Base-by-base conservation (phyloP, 2,113 vertebrate genomes). In the Boulengeromyrus knoepffleri region DNA sequence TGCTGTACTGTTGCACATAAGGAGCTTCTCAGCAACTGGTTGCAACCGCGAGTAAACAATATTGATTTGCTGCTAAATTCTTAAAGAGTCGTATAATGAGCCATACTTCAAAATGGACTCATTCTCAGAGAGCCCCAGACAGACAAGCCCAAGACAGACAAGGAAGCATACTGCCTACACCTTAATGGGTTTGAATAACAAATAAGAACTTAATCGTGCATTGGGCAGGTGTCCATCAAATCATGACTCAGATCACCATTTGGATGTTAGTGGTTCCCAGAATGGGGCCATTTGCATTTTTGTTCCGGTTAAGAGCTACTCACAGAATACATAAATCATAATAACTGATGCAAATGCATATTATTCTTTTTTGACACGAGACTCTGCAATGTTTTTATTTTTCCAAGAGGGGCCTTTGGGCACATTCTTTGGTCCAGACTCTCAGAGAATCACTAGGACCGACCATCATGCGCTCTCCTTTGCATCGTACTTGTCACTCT, bases 111-210 rank as follows among this genome's bases (percentile, higher is more conserved):
- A 89, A 39, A 24, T 42, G 66, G 42, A 45, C 49, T 56, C 42
- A 31, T 84, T 83, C 27, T 53, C 50, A 89, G 49, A 74, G n/a
- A 70, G 62, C 62, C 9, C 10, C 8, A 86, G 89, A 31, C 31
- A 56, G 42, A 27, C 74, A 42, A 83, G 77, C 5, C 77, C 77
- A 8, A 83, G 36, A 36, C 80, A 46, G 80, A 85, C 45, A 85
- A 47, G 45, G 45, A 47, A 85, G 45, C 39, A 12, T 52, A 62
- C 21, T 90, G 62, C 46, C 46, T 88, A 42, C 52, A 42, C 27
- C 85, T 87, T 90, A 88, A 90, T 90, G 89, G 90, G 46, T 58
- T 9, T 90, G 70, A 90, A 88, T 90, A 90, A 90, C 83, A 52
- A 88, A 88, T 88, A 80, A 74, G 45, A 36, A 49, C 17, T 39